phyloP scores from a whole-genome alignment of 2,888 invertebrate species.

The Tipula confusa region DNA sequence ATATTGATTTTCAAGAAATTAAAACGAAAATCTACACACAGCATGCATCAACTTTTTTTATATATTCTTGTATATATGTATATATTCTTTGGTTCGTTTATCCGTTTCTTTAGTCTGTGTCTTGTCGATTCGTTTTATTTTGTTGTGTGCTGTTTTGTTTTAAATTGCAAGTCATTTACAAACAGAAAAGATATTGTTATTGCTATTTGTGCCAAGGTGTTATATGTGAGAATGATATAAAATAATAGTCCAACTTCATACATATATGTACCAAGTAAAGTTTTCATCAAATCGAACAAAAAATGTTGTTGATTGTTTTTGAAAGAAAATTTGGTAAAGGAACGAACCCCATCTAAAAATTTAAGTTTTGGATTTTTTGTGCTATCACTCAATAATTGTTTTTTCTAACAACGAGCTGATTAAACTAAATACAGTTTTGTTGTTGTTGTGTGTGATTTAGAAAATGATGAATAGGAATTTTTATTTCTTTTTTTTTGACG shows the following conservation, averaged over 20 bases:
- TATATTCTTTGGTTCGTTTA: not conserved
- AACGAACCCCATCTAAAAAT: not conserved
- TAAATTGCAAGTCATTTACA: constrained; percentile 27
- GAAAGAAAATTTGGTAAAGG: not conserved
- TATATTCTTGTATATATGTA: too few species aligned
- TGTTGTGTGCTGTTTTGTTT: too few species aligned
- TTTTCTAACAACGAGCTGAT: not conserved
- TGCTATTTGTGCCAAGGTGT: constrained; percentile 27
- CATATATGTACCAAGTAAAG: not conserved
- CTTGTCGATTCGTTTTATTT: not conserved
- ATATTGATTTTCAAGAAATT: constrained; percentile 29
- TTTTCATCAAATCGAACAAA: constrained; percentile 4
- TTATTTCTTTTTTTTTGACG: not conserved
- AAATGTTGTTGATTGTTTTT: not conserved
- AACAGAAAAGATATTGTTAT: constrained; percentile 26
- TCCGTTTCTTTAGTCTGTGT: not conserved
- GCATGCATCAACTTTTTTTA: not conserved
- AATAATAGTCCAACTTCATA: not conserved
- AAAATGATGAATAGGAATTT: not conserved
- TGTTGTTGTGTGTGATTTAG: too few species aligned
- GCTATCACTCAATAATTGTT: constrained; percentile 25
- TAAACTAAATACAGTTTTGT: not conserved
- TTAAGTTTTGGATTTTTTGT: not conserved
- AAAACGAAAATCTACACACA: constrained; percentile 21
- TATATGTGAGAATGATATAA: not conserved